Evolutionary conservation across 2,113 vertebrate species (phyloP).

Genomic region (Actinemys pallida): DNA sequence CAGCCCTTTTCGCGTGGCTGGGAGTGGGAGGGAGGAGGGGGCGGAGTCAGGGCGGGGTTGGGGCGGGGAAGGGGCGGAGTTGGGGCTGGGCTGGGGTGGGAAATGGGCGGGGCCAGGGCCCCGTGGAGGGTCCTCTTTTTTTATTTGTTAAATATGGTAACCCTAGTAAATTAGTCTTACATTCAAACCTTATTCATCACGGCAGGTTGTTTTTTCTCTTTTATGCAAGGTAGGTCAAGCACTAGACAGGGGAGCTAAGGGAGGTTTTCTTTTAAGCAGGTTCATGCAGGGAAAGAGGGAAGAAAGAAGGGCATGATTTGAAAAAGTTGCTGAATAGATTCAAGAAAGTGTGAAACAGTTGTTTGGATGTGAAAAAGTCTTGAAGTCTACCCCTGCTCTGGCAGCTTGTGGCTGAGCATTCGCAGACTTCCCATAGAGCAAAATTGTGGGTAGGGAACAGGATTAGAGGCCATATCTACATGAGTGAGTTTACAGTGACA

Average conservation of each 20-base stretch:
- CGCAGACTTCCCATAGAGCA: neutral
- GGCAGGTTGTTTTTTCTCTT: neutral
- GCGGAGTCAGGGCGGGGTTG: no score
- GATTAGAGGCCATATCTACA: no score
- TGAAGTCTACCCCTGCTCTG: neutral
- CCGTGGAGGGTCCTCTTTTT: no score
- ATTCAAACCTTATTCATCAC: neutral
- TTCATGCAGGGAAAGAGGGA: neutral
- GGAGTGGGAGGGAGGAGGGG: no score
- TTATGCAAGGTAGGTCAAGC: neutral
- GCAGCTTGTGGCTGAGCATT: neutral
- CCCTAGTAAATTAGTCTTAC: neutral
- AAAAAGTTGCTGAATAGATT: neutral
- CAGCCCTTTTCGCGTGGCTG: no score
- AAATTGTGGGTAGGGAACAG: neutral
- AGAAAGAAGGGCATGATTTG: neutral
- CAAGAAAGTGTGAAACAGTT: neutral
- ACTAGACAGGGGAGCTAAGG: neutral
- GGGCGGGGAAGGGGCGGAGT: no score
- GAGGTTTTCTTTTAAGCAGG: neutral
- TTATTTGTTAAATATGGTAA: no score
- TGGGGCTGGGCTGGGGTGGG: no score
- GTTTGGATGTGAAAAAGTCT: conserved; percentile 1
- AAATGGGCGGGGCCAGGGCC: no score
- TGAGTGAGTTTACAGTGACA: no score